Evolutionary conservation across 1,140 invertebrate genomes (phyloP), one percentile per base, ranked within the genome.

Genomic region (Euborellia annulipes): DNA sequence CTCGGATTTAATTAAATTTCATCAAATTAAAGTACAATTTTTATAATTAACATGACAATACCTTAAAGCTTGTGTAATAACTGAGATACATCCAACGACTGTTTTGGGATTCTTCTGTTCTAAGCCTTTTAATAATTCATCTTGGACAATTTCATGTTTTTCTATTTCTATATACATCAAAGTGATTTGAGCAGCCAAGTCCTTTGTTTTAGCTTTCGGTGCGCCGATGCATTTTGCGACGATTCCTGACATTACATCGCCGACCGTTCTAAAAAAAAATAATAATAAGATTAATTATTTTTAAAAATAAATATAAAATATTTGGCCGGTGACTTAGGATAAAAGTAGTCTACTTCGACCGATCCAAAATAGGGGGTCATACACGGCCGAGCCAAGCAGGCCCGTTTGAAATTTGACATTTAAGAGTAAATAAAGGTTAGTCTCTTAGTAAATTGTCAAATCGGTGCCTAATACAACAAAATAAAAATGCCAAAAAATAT

Each of bases 31-130:
- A n/a, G n/a, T n/a, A n/a, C n/a, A n/a, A n/a, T n/a, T n/a, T n/a
- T n/a, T n/a, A n/a, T n/a, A 27, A 27, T 27, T 27, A 27, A 27
- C 23, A 27, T 27, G 11, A 27, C 4, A 27, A 27, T 63, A 78
- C 66, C 73, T 78, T 2, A 96, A 63, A 2, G 83, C 79, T 43
- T 79, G 68, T 20, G 79, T 82, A 4, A 88, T 58, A 14, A 79
- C 73, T 13, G 75, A 66, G n/a, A 91, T 73, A 62, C 85, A 92
- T 0, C 80, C 88, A 2, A 82, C 65, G 3, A 92, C 83, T 50
- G 94, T 86, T 70, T 96, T 97, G 0, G 93, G 93, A 65, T 94
- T 93, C 64, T 98, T 98, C 46, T 82, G 79, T 52, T 93, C 89
- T 60, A 93, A 80, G 20, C 91, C 92, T 67, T 93, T 94, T 3